phyloP scores from a whole-genome alignment of 2,797 vertebrate species.

The Atherinosoma microstoma region DNA sequence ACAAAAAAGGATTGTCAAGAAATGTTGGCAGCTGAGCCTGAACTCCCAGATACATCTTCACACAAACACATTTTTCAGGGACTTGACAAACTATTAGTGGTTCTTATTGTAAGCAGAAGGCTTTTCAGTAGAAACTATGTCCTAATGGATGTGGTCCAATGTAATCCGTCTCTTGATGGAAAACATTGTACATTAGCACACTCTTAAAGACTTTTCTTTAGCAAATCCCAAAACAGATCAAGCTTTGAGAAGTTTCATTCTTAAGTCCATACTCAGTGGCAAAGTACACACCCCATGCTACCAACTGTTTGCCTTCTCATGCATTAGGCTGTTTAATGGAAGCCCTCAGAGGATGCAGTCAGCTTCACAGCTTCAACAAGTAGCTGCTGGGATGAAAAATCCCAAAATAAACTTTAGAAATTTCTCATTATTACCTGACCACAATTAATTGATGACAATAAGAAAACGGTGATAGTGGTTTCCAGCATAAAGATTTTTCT shows the following conservation, averaged over 20 bases:
- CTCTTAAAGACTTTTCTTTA: not conserved
- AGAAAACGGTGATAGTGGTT: not conserved
- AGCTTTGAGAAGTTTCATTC: not conserved
- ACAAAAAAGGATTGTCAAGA: not conserved
- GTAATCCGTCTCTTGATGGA: constrained; percentile 11
- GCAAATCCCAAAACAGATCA: not conserved
- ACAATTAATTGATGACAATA: constrained; percentile 1
- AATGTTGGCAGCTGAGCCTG: not conserved
- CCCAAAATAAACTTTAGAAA: constrained; percentile 17
- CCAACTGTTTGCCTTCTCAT: not conserved
- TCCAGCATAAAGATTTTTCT: too few relatives aligned
- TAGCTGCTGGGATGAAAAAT: constrained; percentile 17
- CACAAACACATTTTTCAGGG: not conserved
- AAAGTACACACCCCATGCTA: not conserved
- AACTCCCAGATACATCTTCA: not conserved
- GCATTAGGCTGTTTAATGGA: not conserved
- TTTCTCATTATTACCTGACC: not conserved
- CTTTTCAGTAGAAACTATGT: not conserved
- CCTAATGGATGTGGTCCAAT: not conserved
- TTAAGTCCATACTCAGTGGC: not conserved
- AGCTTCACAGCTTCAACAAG: constrained; percentile 1
- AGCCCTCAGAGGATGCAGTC: constrained; percentile 11
- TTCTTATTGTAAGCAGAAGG: not conserved
- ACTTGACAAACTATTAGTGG: not conserved
- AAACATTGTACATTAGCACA: not conserved